A percentile compares a stretch with the other conserved stretches of the same genome.
Conservation (phyloP, 1,140 invertebrate genomes). For the Scaptomyza pallida region DNA sequence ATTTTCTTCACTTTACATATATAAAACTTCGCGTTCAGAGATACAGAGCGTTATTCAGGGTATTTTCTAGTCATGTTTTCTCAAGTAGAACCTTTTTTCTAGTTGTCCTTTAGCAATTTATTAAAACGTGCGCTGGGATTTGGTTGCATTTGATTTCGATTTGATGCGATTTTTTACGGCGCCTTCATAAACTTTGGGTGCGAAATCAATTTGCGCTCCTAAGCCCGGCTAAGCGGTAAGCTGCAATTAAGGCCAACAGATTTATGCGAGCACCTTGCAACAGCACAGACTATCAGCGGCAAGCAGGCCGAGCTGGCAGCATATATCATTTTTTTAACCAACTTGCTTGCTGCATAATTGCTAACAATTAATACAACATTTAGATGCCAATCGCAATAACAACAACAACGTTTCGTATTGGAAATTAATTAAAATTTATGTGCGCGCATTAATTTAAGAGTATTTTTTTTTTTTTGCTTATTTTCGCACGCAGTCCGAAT, state of each 20-base stretch:
- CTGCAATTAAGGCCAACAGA: constrained; percentile 41
- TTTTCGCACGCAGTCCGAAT: constrained; percentile 56
- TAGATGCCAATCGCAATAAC: constrained; percentile 52
- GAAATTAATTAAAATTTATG: constrained; percentile 55
- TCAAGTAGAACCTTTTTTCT: constrained; percentile 29
- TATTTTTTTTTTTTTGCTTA: constrained; percentile 4
- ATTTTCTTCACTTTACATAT: too few species aligned
- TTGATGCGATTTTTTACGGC: constrained; percentile 77
- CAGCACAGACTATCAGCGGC: constrained; percentile 1
- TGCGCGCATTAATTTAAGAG: constrained; percentile 35
- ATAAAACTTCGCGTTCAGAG: too few species aligned
- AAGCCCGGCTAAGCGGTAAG: constrained; percentile 24
- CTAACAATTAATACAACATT: constrained; percentile 69
- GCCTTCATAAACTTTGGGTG: constrained; percentile 56
- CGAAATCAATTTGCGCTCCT: constrained; percentile 64
- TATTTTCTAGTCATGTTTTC: too few species aligned
- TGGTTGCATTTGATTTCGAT: constrained; percentile 62
- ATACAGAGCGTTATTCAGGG: too few species aligned
- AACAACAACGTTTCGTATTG: constrained; percentile 30
- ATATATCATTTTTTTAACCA: neutral
- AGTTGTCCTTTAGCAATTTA: constrained; percentile 60
- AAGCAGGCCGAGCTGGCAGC: neutral
- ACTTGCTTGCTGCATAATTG: constrained; percentile 42
- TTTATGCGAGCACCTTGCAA: constrained; percentile 27
- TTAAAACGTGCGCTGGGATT: constrained; percentile 74